Percentiles rank a stretch among this genome's conserved stretches.
Evolutionary conservation across 2,888 invertebrate genomes (phyloP).

Genomic region (Lasioglossum vierecki): DNA sequence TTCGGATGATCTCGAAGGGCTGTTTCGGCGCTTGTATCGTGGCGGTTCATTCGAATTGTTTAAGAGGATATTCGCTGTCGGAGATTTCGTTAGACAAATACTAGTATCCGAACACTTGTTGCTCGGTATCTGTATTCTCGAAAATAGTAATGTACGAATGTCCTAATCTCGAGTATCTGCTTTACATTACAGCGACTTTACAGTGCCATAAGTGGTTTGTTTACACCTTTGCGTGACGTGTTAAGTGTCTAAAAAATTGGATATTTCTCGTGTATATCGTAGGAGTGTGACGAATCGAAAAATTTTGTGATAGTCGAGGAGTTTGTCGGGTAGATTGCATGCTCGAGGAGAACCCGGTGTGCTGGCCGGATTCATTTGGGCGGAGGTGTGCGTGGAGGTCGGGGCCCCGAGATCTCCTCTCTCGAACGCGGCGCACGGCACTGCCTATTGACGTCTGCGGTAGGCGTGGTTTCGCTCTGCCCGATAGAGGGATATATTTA

Average conservation of each 20-base stretch:
- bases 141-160: neutral
- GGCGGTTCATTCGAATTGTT: neutral
- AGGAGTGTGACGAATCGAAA: neutral
- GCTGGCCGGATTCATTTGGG: neutral
- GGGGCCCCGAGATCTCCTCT: constrained; percentile 29
- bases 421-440: constrained; percentile 73
- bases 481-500: constrained; percentile 81
- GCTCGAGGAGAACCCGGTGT: neutral
- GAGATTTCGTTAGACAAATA: neutral
- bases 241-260: neutral
- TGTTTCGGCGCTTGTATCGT: neutral
- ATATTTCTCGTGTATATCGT: neutral
- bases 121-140: neutral
- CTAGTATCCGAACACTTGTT: neutral
- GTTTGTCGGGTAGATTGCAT: neutral
- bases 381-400: neutral
- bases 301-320: neutral
- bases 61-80: neutral
- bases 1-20: neutral
- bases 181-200: neutral
- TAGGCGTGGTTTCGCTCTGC: constrained; percentile 82
- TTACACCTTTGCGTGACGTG: neutral
- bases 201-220: neutral
- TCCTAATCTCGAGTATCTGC: neutral
- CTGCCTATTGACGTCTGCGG: constrained; percentile 84